Evolutionary conservation across 2,888 invertebrate species (phyloP).

Genomic region (Trachelus stipa): DNA sequence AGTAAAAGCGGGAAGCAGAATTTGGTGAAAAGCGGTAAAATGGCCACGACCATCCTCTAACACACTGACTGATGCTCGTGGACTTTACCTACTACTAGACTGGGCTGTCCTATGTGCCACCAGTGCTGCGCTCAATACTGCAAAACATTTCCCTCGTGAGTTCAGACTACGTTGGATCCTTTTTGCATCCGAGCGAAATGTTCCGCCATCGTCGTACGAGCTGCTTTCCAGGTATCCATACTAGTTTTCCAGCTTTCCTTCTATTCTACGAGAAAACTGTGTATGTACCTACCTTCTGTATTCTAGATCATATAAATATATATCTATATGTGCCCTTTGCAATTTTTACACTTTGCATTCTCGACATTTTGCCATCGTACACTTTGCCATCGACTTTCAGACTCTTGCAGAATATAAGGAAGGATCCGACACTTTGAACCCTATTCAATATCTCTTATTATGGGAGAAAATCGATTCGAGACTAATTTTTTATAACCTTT

Average conservation of each 20-base stretch:
- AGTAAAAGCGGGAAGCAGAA: not conserved
- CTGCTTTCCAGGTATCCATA: not conserved
- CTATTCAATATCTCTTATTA: not conserved
- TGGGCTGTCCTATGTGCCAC: not conserved
- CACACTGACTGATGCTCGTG: not conserved
- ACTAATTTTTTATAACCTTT: not conserved
- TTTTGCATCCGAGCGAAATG: slow-evolving; percentile 42
- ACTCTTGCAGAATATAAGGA: not conserved
- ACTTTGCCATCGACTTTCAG: not conserved
- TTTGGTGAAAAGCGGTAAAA: slow-evolving; percentile 1
- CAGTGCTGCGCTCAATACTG: slow-evolving; percentile 45
- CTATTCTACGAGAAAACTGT: slow-evolving; percentile 31
- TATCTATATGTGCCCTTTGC: not conserved
- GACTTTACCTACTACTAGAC: not conserved
- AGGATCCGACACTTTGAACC: not conserved
- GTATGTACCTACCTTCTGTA: not conserved
- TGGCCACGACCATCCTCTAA: slow-evolving; percentile 1
- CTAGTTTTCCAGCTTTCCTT: not conserved
- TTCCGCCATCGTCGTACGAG: slow-evolving; percentile 10
- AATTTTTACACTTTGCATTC: not conserved
- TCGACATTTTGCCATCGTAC: not conserved
- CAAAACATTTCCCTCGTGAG: slow-evolving; percentile 51
- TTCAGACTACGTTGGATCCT: slow-evolving; percentile 34
- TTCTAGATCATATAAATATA: not conserved
- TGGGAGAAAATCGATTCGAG: not conserved